Evolutionary conservation across 2,797 vertebrate genomes (phyloP), one percentile per base, ranked within the genome.

Genomic region (Tadarida brasiliensis): DNA sequence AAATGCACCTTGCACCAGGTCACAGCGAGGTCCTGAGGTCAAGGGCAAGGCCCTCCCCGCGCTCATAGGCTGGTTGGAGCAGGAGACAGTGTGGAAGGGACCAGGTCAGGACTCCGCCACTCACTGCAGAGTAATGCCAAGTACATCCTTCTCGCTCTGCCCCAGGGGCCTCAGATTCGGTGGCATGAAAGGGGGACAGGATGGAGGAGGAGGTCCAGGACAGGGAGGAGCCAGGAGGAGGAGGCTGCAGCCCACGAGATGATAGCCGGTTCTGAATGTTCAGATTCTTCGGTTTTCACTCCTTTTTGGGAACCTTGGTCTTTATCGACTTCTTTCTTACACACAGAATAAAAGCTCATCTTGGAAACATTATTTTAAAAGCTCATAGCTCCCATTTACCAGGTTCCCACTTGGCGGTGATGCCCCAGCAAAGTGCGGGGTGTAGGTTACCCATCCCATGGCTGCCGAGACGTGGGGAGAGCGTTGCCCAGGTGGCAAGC

Each of bases 251-350:
- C 22, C 88, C 47, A 61, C 1, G 83, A 19, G 11, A 51, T n/a
- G 68, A 33, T 22, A n/a, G 15, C 14, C 15, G 22, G 10, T 84
- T 74, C 28, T 76, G n/a, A 80, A 73, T 49, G 68, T 65, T 47
- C 68, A 83, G 89, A 14, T 77, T 61, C 57, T 90, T 89, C 35
- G 39, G 3, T 65, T 30, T 59, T 83, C 20, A 8, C 67, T 91
- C 11, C 26, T 67, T 54, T 81, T 59, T n/a, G 35, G 35, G 12
- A 33, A 84, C 70, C 51, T 83, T 80, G 68, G 71, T 71, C 85
- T 89, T 86, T 51, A 78, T 61, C 57, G 24, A 67, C 11, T 71
- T 92, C 82, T 22, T 80, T 94, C 65, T 87, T 61, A 61, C 4
- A 85, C 12, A 16, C 30, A 82, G 57, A 95, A 74, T 71, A 67